Conservation (phyloP, 1,140 invertebrate genomes). For the Cyclargus thomasi region DNA sequence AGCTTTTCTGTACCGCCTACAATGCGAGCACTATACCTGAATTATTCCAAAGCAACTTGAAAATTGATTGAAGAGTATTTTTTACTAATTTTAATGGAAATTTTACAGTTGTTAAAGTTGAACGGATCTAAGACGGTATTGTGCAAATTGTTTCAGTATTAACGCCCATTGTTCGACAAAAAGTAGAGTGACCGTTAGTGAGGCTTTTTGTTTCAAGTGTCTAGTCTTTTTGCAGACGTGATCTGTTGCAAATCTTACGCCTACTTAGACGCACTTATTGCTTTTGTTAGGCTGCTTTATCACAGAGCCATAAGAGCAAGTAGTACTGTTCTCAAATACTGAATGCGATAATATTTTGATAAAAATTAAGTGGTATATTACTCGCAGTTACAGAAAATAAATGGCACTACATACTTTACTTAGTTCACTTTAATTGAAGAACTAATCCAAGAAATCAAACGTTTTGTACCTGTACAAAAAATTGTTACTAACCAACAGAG, state of each 20-base stretch:
- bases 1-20: background rate
- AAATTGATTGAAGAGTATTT: slow-evolving; percentile 10
- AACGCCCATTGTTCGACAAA: slow-evolving; percentile 8
- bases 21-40: background rate
- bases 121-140: slow-evolving; percentile 5
- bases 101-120: slow-evolving; percentile 8
- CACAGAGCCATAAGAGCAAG: no score
- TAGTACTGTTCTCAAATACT: no score
- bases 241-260: background rate
- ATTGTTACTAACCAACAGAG: background rate
- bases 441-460: no score
- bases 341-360: no score
- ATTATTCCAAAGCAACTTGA: background rate
- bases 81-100: slow-evolving; percentile 5
- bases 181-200: slow-evolving; percentile 8
- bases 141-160: slow-evolving; percentile 13
- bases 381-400: no score
- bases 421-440: no score
- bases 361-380: no score
- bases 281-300: no score
- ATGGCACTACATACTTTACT: no score
- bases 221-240: background rate
- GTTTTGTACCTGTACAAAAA: background rate
- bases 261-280: background rate
- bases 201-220: background rate